These are phyloP conservation scores for Eumeta japonica DNA, from an alignment of 1,140 invertebrate species.

Conservation along the genomic window DNA sequence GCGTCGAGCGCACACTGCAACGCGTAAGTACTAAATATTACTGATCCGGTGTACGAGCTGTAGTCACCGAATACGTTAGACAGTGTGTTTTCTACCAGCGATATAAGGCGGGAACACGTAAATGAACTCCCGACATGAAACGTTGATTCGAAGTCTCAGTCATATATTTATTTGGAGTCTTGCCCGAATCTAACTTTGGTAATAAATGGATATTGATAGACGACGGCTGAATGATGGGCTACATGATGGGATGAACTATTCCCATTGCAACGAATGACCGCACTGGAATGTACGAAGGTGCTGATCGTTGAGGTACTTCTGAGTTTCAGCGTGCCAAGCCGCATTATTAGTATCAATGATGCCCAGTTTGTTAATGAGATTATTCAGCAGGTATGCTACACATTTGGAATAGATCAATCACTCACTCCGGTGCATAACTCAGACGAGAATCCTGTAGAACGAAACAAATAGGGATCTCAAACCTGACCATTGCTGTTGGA, in stretches of 20 bases:
- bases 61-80: constrained; percentile 15
- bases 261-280: constrained; percentile 10
- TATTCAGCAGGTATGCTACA: constrained; percentile 28
- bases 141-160: constrained; percentile 12
- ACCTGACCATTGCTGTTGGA: too few relatives aligned
- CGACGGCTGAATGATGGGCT: constrained; percentile 11
- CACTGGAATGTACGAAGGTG: constrained; percentile 20
- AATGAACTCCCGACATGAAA: constrained; percentile 10
- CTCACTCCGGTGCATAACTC: constrained; percentile 35
- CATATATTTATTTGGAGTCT: constrained; percentile 18
- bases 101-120: constrained; percentile 11
- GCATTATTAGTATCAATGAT: constrained; percentile 27
- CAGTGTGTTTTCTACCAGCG: constrained; percentile 12
- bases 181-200: constrained; percentile 8
- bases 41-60: constrained; percentile 20
- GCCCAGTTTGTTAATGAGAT: constrained; percentile 23
- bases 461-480: constrained; percentile 42
- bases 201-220: constrained; percentile 18
- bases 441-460: constrained; percentile 36
- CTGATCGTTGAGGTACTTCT: constrained; percentile 17
- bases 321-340: constrained; percentile 19
- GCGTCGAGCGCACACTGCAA: constrained; percentile 17
- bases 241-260: constrained; percentile 22
- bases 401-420: constrained; percentile 24
- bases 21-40: constrained; percentile 9